Base-by-base conservation (phyloP, 2,888 invertebrate species). In the Germaria angustata region DNA sequence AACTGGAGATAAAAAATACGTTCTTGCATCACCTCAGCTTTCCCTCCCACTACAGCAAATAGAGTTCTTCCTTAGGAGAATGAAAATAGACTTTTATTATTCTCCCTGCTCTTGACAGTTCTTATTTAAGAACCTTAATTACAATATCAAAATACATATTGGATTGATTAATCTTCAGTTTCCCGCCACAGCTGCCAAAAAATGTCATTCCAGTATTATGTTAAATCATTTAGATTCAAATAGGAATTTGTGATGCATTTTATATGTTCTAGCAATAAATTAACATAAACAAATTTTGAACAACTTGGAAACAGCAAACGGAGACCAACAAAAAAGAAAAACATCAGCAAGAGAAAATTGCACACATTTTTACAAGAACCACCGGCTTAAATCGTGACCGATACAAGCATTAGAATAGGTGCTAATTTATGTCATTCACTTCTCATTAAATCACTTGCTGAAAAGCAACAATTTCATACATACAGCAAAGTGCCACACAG, bases 391-490 rank as follows among this genome's bases (percentile, higher is more conserved):
- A 82, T 79, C 82, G 82, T 82, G 75, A 82, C 75, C 75, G 79
- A 53, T 71, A 61, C 66, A 69, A 71, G 75, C 75, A 75, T 82
- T 82, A 79, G 79, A 82, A 82, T 79, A 82, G 82, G 82, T 82
- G 82, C 82, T 82, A 82, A 82, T 82, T 82, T 82, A 82, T 82
- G 82, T 82, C 82, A 82, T 82, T 82, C 79, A 82, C 82, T 82
- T 71, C 75, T 79, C 82, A 82, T 82, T 82, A 82, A 82, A 82
- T 82, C 82, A 82, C 79, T 82, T 66, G 63, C 63, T 61, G 15
- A 53, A 53, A 22, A 73, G 32, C 34, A 53, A 53, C 59, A 65
- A 65, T 44, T 61, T 53, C 32, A 41, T 24, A 53, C n/a, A 71
- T 39, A 24, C 44, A 59, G 9, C 51, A 17, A 53, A 59, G 28